Percentiles rank a stretch among this genome's conserved stretches.
These are phyloP conservation scores for Pterois miles DNA, from an alignment of 2,797 vertebrate species.

Conservation along the genomic window DNA sequence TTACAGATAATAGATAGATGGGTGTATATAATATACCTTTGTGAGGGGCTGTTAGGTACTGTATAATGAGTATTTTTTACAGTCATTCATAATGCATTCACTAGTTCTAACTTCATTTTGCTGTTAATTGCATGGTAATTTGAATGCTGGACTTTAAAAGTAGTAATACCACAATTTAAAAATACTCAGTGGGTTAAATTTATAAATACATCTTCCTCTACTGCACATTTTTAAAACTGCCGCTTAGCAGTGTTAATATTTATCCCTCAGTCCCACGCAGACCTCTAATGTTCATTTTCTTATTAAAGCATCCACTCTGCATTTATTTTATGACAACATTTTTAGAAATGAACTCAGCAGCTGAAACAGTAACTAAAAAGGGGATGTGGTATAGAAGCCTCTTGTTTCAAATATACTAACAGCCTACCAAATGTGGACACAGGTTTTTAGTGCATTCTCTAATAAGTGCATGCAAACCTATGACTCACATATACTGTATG, in stretches of 20 bases:
- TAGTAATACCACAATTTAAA: background rate
- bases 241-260: background rate
- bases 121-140: background rate
- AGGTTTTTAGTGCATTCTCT: conserved; percentile 19
- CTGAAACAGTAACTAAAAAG: background rate
- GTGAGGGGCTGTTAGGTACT: background rate
- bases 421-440: conserved; percentile 5
- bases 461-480: conserved; percentile 17
- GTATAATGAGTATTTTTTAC: background rate
- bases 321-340: background rate
- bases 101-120: background rate
- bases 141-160: background rate
- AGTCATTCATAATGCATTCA: background rate
- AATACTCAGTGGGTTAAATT: too few relatives aligned
- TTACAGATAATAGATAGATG: too few relatives aligned
- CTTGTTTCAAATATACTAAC: background rate
- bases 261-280: background rate
- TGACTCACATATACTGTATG: conserved; percentile 61
- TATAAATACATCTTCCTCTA: background rate
- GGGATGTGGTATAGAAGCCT: conserved; percentile 1
- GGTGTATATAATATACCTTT: background rate
- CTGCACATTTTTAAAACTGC: background rate
- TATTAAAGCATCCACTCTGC: background rate
- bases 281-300: background rate
- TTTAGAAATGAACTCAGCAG: conserved; percentile 20